These are phyloP conservation scores for Clistopyga incitator DNA, from an alignment of 2,888 invertebrate genomes.

Conservation along the genomic window DNA sequence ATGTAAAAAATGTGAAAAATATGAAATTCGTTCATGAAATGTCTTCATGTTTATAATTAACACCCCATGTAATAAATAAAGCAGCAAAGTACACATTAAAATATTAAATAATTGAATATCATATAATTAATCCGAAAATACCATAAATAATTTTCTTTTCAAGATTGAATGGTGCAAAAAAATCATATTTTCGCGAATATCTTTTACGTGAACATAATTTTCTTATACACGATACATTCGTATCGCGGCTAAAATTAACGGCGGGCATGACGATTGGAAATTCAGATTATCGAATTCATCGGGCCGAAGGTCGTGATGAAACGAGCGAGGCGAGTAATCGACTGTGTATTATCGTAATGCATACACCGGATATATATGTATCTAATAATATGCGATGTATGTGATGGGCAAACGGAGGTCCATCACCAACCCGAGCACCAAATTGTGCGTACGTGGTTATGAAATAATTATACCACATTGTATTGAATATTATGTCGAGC, in stretches of 20 bases:
- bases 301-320: constrained; percentile 58
- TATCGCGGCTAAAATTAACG: not conserved
- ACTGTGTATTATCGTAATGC: constrained; percentile 34
- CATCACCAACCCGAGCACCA: not conserved
- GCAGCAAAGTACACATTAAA: too few relatives aligned
- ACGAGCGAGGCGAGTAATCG: constrained; percentile 16
- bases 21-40: too few relatives aligned
- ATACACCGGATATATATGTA: constrained; percentile 3
- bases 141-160: not conserved
- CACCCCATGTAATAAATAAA: too few relatives aligned
- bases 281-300: constrained; percentile 66
- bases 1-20: too few relatives aligned
- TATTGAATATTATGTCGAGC: not conserved
- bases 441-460: not conserved
- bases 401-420: not conserved
- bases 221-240: not conserved
- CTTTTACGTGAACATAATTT: not conserved
- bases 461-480: constrained; percentile 21
- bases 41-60: too few relatives aligned
- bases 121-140: too few relatives aligned
- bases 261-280: constrained; percentile 39
- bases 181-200: not conserved
- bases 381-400: not conserved
- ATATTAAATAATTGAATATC: too few relatives aligned
- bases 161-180: too few relatives aligned